A percentile compares a stretch with the other conserved stretches of the same genome.
Conservation (phyloP, 2,888 invertebrate genomes). For the Hypomecis punctinalis region DNA sequence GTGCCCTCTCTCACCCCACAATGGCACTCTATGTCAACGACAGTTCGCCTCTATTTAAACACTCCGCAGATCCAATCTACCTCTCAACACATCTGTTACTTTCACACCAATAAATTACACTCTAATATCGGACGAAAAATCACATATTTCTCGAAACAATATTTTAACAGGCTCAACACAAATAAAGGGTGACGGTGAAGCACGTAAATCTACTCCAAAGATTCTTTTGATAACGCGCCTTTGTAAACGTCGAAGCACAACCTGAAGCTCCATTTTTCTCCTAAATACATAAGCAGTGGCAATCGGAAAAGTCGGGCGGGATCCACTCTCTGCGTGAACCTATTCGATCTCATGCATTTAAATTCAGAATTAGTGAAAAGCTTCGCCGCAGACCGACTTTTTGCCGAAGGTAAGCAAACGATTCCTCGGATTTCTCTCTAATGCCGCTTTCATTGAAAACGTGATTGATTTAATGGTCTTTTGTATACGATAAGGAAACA, state of each 20-base stretch:
- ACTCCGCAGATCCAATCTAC: conserved; percentile 60
- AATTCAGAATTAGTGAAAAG: conserved; percentile 83
- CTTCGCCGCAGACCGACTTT: conserved; percentile 72
- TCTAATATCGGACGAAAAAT: conserved; percentile 53
- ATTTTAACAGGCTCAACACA: conserved; percentile 49
- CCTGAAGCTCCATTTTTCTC: conserved; percentile 68
- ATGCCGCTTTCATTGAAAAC: conserved; percentile 73
- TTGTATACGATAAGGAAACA: conserved; percentile 55
- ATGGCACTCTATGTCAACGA: conserved; percentile 76
- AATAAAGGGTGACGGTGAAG: conserved; percentile 47
- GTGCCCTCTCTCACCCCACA: conserved; percentile 65
- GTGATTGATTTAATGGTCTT: conserved; percentile 75
- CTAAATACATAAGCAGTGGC: conserved; percentile 78
- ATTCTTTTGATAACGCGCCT: conserved; percentile 66
- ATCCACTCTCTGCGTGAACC: conserved; percentile 74
- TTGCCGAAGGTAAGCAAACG: conserved; percentile 71
- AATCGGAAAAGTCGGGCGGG: conserved; percentile 71
- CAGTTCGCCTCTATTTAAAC: conserved; percentile 70
- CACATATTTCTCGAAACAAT: conserved; percentile 46
- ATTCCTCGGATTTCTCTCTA: conserved; percentile 63
- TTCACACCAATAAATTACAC: conserved; percentile 67
- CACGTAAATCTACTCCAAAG: conserved; percentile 62
- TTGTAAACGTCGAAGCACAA: conserved; percentile 66
- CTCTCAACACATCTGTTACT: conserved; percentile 73
- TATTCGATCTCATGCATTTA: conserved; percentile 85